These are phyloP conservation scores for Atta cephalotes DNA, from an alignment of 1,140 invertebrate species.

Conservation along the genomic window DNA sequence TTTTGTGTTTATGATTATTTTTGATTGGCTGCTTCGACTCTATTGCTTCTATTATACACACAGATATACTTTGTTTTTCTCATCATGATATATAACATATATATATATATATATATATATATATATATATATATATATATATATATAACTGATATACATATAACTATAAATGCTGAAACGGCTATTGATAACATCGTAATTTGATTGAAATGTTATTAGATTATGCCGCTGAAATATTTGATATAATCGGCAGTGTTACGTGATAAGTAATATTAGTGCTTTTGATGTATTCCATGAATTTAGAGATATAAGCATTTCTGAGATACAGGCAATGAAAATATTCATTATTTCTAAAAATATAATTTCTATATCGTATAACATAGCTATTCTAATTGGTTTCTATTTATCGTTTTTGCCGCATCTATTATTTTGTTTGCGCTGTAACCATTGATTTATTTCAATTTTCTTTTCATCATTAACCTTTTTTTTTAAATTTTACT, in stretches of 20 bases:
- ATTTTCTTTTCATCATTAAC: not conserved
- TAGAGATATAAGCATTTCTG: not conserved
- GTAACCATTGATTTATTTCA: not conserved
- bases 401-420: not conserved
- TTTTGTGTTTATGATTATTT: too few species aligned
- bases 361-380: not conserved
- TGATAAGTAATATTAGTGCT: slow-evolving; percentile 28
- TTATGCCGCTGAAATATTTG: slow-evolving; percentile 29
- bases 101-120: too few species aligned
- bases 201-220: slow-evolving; percentile 38
- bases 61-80: too few species aligned
- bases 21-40: too few species aligned
- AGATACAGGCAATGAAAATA: slow-evolving; percentile 14
- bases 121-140: not conserved
- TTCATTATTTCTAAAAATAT: slow-evolving; percentile 4
- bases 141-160: not conserved
- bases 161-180: not conserved
- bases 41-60: too few species aligned
- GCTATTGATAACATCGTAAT: not conserved
- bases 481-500: not conserved
- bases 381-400: not conserved
- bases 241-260: not conserved
- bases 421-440: not conserved
- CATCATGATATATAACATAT: not conserved
- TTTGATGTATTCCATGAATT: slow-evolving; percentile 15